These are phyloP conservation scores for Molorchus minor DNA, from an alignment of 2,888 invertebrate species.

Conservation along the genomic window DNA sequence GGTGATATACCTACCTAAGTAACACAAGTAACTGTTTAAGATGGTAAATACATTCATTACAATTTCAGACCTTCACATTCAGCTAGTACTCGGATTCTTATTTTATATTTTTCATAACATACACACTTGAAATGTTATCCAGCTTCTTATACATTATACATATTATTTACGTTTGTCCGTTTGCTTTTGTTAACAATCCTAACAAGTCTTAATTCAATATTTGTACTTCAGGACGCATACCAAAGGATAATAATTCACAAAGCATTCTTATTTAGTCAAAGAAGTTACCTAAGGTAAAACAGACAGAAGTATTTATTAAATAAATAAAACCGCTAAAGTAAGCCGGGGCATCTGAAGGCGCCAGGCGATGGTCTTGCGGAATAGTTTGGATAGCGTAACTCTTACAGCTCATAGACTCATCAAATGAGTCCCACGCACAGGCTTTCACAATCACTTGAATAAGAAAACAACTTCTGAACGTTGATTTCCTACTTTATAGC, in stretches of 20 bases:
- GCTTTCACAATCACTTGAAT: slow-evolving; percentile 50
- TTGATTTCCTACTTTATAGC: slow-evolving; percentile 46
- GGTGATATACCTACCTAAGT: too few species aligned
- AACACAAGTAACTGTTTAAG: too few species aligned
- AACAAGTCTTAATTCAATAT: slow-evolving; percentile 8
- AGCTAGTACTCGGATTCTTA: neutral
- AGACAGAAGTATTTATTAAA: slow-evolving; percentile 18
- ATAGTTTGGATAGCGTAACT: slow-evolving; percentile 44
- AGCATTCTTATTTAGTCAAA: neutral
- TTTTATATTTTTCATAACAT: too few species aligned
- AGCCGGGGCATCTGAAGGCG: slow-evolving; percentile 44
- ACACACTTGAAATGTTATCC: too few species aligned
- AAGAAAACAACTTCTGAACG: slow-evolving; percentile 47
- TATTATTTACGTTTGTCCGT: too few species aligned
- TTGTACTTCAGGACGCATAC: neutral
- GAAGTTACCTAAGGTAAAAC: neutral
- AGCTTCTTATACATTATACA: too few species aligned
- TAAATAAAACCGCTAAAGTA: slow-evolving; percentile 39
- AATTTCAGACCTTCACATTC: neutral
- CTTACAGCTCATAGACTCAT: slow-evolving; percentile 49
- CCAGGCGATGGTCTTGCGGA: slow-evolving; percentile 46
- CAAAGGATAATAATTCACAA: slow-evolving; percentile 12
- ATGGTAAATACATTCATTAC: neutral
- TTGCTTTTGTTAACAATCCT: too few species aligned
- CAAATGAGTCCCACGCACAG: slow-evolving; percentile 45